phyloP scores from a whole-genome alignment of 2,113 vertebrate genomes.

The Sardina pilchardus region DNA sequence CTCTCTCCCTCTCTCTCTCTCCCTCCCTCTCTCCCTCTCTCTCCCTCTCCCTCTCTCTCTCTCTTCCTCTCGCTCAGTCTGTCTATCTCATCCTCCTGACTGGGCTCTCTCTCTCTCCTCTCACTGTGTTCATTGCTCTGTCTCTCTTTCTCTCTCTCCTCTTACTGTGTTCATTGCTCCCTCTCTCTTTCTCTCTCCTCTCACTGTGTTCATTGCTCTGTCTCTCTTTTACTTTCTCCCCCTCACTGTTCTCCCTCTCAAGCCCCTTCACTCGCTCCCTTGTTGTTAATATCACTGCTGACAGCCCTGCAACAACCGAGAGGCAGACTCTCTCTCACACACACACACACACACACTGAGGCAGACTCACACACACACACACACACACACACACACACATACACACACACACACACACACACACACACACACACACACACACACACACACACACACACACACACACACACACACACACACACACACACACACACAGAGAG shows the following conservation, averaged over 20 bases:
- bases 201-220: neutral
- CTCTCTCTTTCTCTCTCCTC: neutral
- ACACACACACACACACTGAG: too few relatives aligned
- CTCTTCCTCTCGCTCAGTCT: neutral
- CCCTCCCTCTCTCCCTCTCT: neutral
- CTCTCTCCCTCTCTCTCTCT: neutral
- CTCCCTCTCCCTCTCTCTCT: neutral
- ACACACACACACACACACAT: too few relatives aligned
- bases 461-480: too few relatives aligned
- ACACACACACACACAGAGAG: too few relatives aligned
- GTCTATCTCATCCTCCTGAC: too few relatives aligned
- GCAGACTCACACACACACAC: too few relatives aligned
- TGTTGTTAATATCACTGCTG: neutral
- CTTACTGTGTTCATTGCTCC: too few relatives aligned
- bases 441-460: too few relatives aligned
- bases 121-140: neutral
- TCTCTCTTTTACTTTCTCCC: neutral
- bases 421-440: too few relatives aligned
- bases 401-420: too few relatives aligned
- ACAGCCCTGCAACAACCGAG: neutral
- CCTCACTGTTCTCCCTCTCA: neutral
- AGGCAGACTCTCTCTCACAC: too few relatives aligned
- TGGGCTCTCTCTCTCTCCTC: neutral
- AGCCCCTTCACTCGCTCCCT: neutral
- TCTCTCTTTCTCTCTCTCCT: neutral